Evolutionary conservation across 2,888 invertebrate species (phyloP).

Genomic region (Ophion ventricosus): DNA sequence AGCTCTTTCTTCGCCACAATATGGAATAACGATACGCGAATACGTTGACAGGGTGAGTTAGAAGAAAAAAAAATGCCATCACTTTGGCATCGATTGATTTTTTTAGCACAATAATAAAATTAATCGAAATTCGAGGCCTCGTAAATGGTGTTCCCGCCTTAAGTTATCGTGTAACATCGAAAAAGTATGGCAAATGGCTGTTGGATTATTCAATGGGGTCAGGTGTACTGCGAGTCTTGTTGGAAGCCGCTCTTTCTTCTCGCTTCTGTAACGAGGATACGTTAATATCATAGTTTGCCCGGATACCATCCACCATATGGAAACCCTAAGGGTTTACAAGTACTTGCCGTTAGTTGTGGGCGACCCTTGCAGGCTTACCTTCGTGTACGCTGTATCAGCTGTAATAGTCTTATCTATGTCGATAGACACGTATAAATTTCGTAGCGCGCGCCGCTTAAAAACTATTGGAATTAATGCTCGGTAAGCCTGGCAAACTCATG

Average conservation of each 20-base stretch:
- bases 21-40: slow-evolving; percentile 1
- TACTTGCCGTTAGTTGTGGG: slow-evolving; percentile 5
- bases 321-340: background rate
- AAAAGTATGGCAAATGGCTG: background rate
- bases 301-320: background rate
- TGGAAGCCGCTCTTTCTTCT: background rate
- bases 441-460: background rate
- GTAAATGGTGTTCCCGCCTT: too few relatives aligned
- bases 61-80: slow-evolving; percentile 7
- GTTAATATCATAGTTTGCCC: slow-evolving; percentile 8
- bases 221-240: background rate
- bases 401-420: background rate
- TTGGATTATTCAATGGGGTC: slow-evolving; percentile 8
- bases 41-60: background rate
- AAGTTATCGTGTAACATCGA: background rate
- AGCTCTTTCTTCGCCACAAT: background rate
- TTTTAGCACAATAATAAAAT: too few relatives aligned
- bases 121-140: too few relatives aligned
- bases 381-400: background rate
- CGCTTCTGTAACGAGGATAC: background rate
- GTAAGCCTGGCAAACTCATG: background rate
- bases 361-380: background rate
- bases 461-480: background rate
- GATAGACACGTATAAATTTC: background rate
- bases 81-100: background rate